Conservation (phyloP, 2,888 invertebrate species). For the Koerneria pararmatus region DNA sequence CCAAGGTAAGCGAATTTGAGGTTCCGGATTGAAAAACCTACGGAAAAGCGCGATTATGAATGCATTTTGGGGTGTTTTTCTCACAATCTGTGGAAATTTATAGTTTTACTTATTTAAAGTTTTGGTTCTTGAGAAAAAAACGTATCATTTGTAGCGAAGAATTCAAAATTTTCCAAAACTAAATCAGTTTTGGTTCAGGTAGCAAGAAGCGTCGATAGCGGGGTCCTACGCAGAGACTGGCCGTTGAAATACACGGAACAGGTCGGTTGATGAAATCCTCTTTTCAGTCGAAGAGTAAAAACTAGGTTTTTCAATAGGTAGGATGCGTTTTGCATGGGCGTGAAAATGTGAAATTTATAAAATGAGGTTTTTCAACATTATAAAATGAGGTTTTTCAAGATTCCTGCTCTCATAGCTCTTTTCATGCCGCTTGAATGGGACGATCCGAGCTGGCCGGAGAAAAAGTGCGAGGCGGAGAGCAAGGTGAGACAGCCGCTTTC, state of each 20-base stretch:
- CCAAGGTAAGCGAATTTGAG: conserved; percentile 27
- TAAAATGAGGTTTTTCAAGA: conserved; percentile 74
- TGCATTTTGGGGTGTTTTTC: background rate
- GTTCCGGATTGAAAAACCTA: no score
- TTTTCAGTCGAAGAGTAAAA: background rate
- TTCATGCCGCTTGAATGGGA: conserved; percentile 98
- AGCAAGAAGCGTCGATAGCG: no score
- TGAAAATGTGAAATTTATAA: conserved; percentile 65
- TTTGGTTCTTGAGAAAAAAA: no score
- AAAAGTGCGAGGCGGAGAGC: conserved; percentile 81
- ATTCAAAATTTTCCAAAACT: no score
- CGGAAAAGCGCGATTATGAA: background rate
- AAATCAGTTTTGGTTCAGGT: background rate
- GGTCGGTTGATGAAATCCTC: conserved; percentile 9
- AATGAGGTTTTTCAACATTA: conserved; percentile 70
- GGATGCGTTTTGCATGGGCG: no score
- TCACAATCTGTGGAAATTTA: background rate
- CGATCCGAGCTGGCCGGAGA: conserved; percentile 85
- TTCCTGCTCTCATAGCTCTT: conserved; percentile 82
- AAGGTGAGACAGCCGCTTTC: conserved; percentile 59
- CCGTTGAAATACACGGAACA: conserved; percentile 37
- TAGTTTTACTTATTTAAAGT: no score
- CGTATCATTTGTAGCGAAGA: no score
- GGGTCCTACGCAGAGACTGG: conserved; percentile 79
- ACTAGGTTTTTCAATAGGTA: background rate